Evolutionary conservation across 1,140 invertebrate genomes (phyloP).

Genomic region (Nasonia longicornis): DNA sequence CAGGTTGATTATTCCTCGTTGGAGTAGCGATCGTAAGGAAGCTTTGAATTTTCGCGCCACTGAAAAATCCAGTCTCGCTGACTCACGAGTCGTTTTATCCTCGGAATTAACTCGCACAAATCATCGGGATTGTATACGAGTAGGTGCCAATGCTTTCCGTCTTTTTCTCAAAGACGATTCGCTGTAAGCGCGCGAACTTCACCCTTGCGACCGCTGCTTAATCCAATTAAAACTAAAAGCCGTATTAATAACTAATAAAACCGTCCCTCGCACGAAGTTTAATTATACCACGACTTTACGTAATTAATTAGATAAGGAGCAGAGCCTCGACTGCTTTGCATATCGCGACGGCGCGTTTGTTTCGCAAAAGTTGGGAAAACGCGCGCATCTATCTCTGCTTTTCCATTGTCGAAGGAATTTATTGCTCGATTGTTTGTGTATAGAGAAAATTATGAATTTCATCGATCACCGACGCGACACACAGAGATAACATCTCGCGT

Average conservation of each 20-base stretch:
- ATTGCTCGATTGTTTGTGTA: not conserved
- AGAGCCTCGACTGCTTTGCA: conserved; percentile 1
- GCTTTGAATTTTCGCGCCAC: no score
- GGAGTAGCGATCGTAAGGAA: no score
- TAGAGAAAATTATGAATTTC: not conserved
- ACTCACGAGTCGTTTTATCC: no score
- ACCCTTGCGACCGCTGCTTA: no score
- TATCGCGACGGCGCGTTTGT: not conserved
- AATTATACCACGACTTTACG: conserved; percentile 7
- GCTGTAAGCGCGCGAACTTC: not conserved
- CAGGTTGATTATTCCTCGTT: not conserved
- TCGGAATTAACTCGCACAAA: no score
- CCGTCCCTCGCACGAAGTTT: not conserved
- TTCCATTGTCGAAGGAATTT: not conserved
- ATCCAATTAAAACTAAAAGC: no score
- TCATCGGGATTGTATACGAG: no score
- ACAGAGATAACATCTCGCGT: not conserved
- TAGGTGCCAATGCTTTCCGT: no score
- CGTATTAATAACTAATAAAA: no score
- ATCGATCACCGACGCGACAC: not conserved
- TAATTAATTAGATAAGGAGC: conserved; percentile 18
- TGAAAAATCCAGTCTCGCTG: no score
- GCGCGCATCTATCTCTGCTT: not conserved
- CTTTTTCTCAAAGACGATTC: not conserved
- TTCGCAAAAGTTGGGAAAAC: conserved; percentile 2